Evolutionary conservation across 2,797 vertebrate species (phyloP).

Genomic region (Petrocephalus schoutedeni): DNA sequence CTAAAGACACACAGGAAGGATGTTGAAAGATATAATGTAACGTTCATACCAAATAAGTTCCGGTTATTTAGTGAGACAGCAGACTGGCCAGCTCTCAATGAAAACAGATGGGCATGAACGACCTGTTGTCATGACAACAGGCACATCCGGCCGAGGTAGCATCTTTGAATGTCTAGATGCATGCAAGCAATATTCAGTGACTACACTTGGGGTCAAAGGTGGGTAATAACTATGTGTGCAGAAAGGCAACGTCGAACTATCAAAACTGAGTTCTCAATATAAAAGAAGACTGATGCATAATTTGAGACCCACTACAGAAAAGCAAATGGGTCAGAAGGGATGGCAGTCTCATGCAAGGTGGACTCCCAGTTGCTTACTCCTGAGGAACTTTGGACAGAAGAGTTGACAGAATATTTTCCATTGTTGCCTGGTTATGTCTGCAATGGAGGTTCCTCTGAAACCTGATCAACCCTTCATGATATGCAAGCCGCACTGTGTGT

Average conservation of each 20-base stretch:
- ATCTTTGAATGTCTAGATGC: slow-evolving; percentile 56
- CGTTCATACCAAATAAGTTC: slow-evolving; percentile 67
- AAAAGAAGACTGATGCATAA: slow-evolving; percentile 29
- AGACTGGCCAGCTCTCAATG: slow-evolving; percentile 76
- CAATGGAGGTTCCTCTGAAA: background rate
- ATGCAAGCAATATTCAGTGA: slow-evolving; percentile 59
- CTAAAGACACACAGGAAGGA: background rate
- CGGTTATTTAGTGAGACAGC: slow-evolving; percentile 74
- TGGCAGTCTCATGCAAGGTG: background rate
- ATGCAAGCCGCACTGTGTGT: background rate
- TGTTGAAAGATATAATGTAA: background rate
- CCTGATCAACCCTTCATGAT: background rate
- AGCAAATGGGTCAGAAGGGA: background rate
- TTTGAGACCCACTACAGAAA: slow-evolving; percentile 48
- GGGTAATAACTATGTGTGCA: slow-evolving; percentile 41
- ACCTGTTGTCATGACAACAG: slow-evolving; percentile 92
- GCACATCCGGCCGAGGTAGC: slow-evolving; percentile 62
- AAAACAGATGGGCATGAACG: slow-evolving; percentile 77
- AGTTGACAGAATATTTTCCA: background rate
- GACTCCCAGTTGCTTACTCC: background rate
- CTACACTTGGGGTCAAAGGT: slow-evolving; percentile 62
- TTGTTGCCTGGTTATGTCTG: background rate
- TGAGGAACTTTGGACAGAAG: background rate
- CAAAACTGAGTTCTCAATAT: slow-evolving; percentile 1
- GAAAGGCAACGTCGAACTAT: background rate